Evolutionary conservation across 2,888 invertebrate genomes (phyloP).

Genomic region (Argyresthia goedartella): DNA sequence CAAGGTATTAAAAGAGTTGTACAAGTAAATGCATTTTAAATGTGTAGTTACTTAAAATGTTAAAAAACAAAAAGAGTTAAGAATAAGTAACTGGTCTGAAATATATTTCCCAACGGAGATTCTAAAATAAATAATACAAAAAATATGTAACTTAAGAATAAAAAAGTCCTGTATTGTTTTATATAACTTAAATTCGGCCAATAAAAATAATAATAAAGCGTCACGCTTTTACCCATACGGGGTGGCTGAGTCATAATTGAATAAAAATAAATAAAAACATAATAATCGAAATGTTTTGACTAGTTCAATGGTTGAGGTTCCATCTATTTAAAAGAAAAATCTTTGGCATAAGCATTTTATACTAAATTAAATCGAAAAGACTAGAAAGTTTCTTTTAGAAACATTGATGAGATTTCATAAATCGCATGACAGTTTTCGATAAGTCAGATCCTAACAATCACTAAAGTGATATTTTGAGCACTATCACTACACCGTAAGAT

Average conservation of each 20-base stretch:
- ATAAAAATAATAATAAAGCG: background rate
- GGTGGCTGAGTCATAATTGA: too few relatives aligned
- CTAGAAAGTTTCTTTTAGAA: slow-evolving; percentile 13
- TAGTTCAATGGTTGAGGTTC: slow-evolving; percentile 42
- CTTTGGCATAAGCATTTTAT: slow-evolving; percentile 29
- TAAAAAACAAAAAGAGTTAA: slow-evolving; percentile 17
- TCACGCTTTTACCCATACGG: too few relatives aligned
- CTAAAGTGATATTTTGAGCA: slow-evolving; percentile 18
- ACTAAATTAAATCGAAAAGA: slow-evolving; percentile 14
- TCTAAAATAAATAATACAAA: slow-evolving; percentile 8
- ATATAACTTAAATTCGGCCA: background rate
- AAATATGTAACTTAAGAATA: slow-evolving; percentile 1
- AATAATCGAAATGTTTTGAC: slow-evolving; percentile 26
- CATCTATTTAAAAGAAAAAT: slow-evolving; percentile 12
- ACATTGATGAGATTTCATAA: slow-evolving; percentile 23
- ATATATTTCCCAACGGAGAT: background rate
- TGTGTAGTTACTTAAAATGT: background rate
- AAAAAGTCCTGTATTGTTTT: slow-evolving; percentile 14
- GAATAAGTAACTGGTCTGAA: background rate
- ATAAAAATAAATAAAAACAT: too few relatives aligned
- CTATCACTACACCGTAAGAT: slow-evolving; percentile 11
- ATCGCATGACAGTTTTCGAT: too few relatives aligned
- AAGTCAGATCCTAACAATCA: slow-evolving; percentile 1
- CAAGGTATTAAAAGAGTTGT: too few relatives aligned
- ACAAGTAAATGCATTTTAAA: slow-evolving; percentile 35